Base-by-base conservation (phyloP, 2,797 vertebrate species). In the Coracias cyanogaster region DNA sequence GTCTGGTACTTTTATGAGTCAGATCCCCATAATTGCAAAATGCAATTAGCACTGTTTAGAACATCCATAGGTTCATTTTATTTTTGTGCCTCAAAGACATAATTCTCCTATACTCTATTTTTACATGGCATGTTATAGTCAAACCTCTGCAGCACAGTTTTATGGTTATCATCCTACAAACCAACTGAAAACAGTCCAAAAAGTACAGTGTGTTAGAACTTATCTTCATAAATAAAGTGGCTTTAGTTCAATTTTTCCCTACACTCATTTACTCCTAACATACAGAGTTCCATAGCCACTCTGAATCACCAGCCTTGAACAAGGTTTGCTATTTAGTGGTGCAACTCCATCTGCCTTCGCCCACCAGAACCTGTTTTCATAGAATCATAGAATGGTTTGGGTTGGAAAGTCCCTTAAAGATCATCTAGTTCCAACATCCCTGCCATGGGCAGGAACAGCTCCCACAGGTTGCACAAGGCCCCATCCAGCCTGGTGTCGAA, bases 1-100 rank as follows among this genome's bases (percentile, higher is more conserved):
- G 89, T 73, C 91, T 94, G 94, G 79, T 74, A n/a, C 72, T 88
- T 92, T 66, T 28, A 77, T 95, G 89, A 96, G 91, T 96, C 95
- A 93, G 93, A 74, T 70, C 60, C 64, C 57, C 65, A 4, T 85
- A 94, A 84, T 7, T 85, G 87, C 48, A 37, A 67, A 84, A 85
- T 74, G 91, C 69, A 94, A 94, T 96, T 96, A 94, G 57, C 94
- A 78, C 45, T n/a, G 72, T 74, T 94, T 65, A 83, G 67, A 84
- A 76, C 61, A 39, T 33, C 85, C 69, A 52, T 19, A 55, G 79
- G 57, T 94, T 52, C 17, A 2, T 85, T 91, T 94, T 22, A 70
- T 67, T 74, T 94, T 54, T 1, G 1, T 78, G 80, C 69, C 57
- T 93, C 61, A 65, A 93, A 94, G 80, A 51, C 49, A 26, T 79